A percentile compares a stretch with the other conserved stretches of the same genome.
Conservation (phyloP, 2,113 vertebrate species). For the Rhabdornis inornatus region DNA sequence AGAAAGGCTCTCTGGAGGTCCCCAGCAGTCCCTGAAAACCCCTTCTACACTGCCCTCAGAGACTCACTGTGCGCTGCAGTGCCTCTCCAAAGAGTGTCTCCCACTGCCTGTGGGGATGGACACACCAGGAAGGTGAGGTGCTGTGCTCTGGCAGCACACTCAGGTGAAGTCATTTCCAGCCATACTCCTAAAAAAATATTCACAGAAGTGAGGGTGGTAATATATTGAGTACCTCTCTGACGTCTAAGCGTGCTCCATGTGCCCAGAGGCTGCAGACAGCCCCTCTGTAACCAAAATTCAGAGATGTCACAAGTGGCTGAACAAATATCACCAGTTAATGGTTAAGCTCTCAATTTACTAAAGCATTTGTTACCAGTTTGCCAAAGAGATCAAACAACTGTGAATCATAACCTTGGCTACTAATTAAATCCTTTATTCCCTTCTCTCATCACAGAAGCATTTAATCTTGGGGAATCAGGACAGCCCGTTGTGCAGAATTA, state of each 20-base stretch:
- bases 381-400: constrained; percentile 18
- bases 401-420: constrained; percentile 65
- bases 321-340: constrained; percentile 41
- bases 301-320: constrained; percentile 42
- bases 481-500: neutral
- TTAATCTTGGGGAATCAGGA: constrained; percentile 29
- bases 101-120: rapidly evolving
- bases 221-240: neutral
- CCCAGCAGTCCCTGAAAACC: neutral
- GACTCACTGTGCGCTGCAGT: neutral
- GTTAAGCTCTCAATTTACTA: constrained; percentile 41
- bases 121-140: neutral
- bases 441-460: constrained; percentile 42
- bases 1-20: rapidly evolving
- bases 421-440: constrained; percentile 60
- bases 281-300: neutral
- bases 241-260: neutral
- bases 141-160: neutral
- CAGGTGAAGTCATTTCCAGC: neutral
- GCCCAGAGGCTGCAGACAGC: neutral
- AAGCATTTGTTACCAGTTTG: constrained; percentile 55
- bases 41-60: rapidly evolving
- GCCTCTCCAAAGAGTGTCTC: neutral
- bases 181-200: neutral
- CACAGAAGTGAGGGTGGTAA: rapidly evolving